Evolutionary conservation across 2,797 vertebrate genomes (phyloP).

Genomic region (Micropoecilia bifurca): DNA sequence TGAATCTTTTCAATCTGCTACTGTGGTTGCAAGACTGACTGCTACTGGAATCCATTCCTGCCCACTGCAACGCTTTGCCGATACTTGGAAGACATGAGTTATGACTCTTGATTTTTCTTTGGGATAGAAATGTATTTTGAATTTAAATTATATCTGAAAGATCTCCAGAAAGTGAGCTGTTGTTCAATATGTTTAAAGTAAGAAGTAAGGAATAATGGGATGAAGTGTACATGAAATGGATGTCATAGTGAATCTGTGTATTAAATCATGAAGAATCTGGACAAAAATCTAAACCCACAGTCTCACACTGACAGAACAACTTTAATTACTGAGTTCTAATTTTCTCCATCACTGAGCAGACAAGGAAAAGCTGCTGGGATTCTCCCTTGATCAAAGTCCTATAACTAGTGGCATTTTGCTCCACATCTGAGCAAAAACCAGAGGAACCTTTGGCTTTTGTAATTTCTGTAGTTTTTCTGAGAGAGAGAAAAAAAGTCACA

Average conservation of each 20-base stretch:
- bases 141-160: background rate
- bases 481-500: background rate
- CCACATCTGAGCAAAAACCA: slow-evolving; percentile 36
- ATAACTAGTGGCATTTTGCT: slow-evolving; percentile 33
- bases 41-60: background rate
- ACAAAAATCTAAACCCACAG: background rate
- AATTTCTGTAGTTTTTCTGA: background rate
- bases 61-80: background rate
- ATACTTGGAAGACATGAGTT: background rate
- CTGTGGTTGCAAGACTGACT: background rate
- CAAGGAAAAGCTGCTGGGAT: slow-evolving; percentile 25
- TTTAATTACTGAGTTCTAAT: slow-evolving; percentile 38
- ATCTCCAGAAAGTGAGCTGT: background rate
- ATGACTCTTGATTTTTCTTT: background rate
- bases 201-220: background rate
- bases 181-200: background rate
- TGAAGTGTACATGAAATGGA: background rate
- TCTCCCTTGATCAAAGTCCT: slow-evolving; percentile 30
- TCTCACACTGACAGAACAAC: slow-evolving; percentile 2
- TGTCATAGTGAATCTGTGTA: background rate
- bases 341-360: slow-evolving; percentile 46
- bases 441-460: slow-evolving; percentile 6
- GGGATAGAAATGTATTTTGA: background rate
- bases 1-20: too few relatives aligned
- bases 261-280: background rate